Percentiles rank a stretch among this genome's conserved stretches.
Evolutionary conservation across 2,113 vertebrate genomes (phyloP).

Genomic region (Daphoenositta chrysoptera): DNA sequence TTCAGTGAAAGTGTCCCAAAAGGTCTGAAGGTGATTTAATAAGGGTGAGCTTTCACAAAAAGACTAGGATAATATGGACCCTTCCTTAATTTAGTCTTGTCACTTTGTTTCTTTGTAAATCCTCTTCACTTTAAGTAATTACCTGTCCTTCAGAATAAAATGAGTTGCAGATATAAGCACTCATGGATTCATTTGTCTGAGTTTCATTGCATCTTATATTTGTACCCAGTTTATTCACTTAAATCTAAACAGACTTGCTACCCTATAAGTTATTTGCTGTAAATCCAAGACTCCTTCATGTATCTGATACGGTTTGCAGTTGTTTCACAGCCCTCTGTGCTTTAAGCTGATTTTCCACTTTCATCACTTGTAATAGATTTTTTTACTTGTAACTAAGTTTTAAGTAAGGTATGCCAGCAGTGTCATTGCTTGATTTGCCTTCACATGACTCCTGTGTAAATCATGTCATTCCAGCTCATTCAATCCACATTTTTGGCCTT

Average conservation of each 20-base stretch:
- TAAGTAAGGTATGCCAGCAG: background rate
- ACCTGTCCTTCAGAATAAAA: background rate
- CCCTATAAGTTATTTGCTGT: fast-evolving
- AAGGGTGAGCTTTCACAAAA: background rate
- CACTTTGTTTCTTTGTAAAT: background rate
- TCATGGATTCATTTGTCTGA: background rate
- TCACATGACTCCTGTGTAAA: background rate
- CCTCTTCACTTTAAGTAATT: background rate
- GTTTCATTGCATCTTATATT: background rate
- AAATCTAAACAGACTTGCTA: background rate
- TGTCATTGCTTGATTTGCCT: background rate
- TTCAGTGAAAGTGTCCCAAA: background rate
- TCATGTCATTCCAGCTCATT: background rate
- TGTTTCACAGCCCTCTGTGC: background rate
- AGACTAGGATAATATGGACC: no score
- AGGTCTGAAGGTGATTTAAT: background rate
- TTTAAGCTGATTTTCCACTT: background rate
- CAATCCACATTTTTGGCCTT: background rate
- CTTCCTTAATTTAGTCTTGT: background rate
- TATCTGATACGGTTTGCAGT: background rate
- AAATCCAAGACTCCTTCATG: background rate
- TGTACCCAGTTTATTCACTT: background rate
- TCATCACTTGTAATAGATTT: background rate
- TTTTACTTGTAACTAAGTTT: background rate
- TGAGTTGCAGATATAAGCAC: background rate